phyloP scores from a whole-genome alignment of 2,113 vertebrate genomes.

The Cololabis saira region DNA sequence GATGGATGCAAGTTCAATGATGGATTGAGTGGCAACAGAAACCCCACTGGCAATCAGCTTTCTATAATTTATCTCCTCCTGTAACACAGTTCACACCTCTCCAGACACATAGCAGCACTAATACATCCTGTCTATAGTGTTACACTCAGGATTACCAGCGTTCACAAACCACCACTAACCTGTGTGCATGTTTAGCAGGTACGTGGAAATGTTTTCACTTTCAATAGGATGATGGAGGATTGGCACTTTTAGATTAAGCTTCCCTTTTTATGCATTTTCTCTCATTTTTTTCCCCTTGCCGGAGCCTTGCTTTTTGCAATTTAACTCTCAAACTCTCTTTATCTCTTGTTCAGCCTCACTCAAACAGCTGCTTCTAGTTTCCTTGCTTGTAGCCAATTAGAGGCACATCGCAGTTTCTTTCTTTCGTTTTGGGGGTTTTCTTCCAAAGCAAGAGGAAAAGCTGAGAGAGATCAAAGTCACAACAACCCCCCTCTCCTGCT shows the following conservation, averaged over 20 bases:
- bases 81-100: conserved; percentile 25
- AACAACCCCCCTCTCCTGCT: conserved; percentile 10
- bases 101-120: conserved; percentile 23
- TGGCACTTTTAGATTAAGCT: conserved; percentile 40
- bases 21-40: conserved; percentile 44
- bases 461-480: conserved; percentile 65
- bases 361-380: conserved; percentile 66
- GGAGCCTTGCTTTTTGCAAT: neutral
- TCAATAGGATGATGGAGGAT: neutral
- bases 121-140: conserved; percentile 49
- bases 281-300: neutral
- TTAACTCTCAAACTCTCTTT: conserved; percentile 5
- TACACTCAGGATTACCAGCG: conserved; percentile 35
- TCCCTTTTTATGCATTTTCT: conserved; percentile 24
- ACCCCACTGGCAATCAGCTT: conserved; percentile 56
- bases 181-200: neutral
- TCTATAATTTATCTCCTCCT: conserved; percentile 10
- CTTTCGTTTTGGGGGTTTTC: conserved; percentile 53
- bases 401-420: conserved; percentile 64
- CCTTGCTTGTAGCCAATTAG: conserved; percentile 64
- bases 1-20: neutral
- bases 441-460: conserved; percentile 35
- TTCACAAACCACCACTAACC: neutral
- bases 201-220: neutral
- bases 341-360: conserved; percentile 21